Evolutionary conservation across 2,888 invertebrate species (phyloP).

Genomic region (Epicampocera succincta): DNA sequence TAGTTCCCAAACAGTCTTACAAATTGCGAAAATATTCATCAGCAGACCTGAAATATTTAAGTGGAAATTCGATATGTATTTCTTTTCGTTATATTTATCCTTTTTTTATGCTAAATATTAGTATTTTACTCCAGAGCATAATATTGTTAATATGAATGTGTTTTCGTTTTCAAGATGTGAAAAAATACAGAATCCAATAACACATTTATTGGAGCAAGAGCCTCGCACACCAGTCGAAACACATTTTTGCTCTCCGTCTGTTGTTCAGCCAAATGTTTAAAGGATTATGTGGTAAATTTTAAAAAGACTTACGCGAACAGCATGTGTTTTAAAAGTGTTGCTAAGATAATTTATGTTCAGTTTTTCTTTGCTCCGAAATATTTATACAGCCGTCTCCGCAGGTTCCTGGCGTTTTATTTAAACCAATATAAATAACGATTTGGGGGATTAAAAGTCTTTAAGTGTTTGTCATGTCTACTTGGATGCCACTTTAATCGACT

Average conservation of each 20-base stretch:
- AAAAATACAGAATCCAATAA: constrained; percentile 43
- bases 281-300: constrained; percentile 62
- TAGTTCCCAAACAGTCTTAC: background rate
- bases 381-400: constrained; percentile 14
- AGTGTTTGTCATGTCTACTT: constrained; percentile 51
- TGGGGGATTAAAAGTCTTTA: constrained; percentile 15
- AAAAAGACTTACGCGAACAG: constrained; percentile 16
- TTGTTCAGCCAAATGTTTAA: constrained; percentile 40
- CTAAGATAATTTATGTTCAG: constrained; percentile 58
- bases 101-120: constrained; percentile 54
- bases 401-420: constrained; percentile 15
- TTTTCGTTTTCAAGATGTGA: constrained; percentile 15
- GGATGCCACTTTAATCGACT: constrained; percentile 57
- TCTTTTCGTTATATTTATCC: constrained; percentile 47
- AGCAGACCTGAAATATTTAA: background rate
- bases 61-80: background rate
- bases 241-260: background rate
- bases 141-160: constrained; percentile 58
- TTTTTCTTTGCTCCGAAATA: background rate
- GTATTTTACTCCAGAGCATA: constrained; percentile 60
- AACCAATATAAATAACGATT: constrained; percentile 45
- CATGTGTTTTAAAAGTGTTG: constrained; percentile 38
- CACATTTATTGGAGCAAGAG: constrained; percentile 47
- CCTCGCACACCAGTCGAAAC: background rate
- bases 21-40: background rate